These are phyloP conservation scores for Ptilorrhoa leucosticta DNA, from an alignment of 2,113 vertebrate species.

Conservation along the genomic window DNA sequence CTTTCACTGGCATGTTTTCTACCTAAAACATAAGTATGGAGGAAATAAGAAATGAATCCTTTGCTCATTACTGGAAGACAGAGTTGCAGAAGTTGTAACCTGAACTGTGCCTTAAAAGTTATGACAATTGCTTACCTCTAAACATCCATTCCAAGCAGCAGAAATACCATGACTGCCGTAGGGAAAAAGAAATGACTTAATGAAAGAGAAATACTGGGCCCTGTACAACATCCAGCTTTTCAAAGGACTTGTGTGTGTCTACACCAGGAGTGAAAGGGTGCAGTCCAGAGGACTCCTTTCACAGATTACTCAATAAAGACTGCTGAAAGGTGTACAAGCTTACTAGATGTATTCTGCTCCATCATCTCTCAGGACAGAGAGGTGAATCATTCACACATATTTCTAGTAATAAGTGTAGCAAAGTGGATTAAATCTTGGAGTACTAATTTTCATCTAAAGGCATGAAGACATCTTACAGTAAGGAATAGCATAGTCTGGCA, in stretches of 20 bases:
- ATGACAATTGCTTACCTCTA: background rate
- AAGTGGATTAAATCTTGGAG: background rate
- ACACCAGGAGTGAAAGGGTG: background rate
- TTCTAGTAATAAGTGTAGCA: background rate
- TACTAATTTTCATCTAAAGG: background rate
- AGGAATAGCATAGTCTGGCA: background rate
- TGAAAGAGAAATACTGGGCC: background rate
- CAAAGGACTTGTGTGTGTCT: background rate
- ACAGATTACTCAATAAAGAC: background rate
- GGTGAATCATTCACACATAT: background rate
- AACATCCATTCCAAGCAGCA: background rate
- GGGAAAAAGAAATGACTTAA: background rate
- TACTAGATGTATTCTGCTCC: background rate
- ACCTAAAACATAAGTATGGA: background rate
- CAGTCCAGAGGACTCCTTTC: background rate
- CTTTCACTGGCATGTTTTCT: background rate
- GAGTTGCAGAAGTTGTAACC: background rate
- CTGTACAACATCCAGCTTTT: background rate
- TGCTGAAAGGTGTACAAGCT: background rate
- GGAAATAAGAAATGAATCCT: background rate
- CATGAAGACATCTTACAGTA: background rate
- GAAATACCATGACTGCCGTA: background rate
- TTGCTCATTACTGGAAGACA: background rate
- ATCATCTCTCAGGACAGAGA: background rate
- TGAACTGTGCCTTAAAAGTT: background rate